Conservation (phyloP, 2,888 invertebrate genomes). For the Heteromyza rotundicornis region DNA sequence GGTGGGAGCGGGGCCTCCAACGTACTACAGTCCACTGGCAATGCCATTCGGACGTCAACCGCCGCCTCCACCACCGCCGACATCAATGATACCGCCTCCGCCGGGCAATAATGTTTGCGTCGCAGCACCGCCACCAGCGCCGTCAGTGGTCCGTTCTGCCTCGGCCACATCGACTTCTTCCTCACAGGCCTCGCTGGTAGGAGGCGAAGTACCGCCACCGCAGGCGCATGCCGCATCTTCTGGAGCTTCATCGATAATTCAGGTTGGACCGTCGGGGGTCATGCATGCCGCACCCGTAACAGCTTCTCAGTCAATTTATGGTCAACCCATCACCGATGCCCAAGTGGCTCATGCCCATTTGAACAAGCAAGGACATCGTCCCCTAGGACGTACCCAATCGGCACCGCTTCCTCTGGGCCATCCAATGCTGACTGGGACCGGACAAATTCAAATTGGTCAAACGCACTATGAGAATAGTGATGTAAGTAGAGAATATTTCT, state of each 20-base stretch:
- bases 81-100: conserved; percentile 16
- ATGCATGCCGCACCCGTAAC: conserved; percentile 17
- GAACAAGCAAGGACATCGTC: conserved; percentile 76
- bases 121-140: conserved; percentile 29
- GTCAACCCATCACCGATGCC: conserved; percentile 69
- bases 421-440: conserved; percentile 73
- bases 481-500: conserved; percentile 54
- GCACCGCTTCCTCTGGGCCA: conserved; percentile 90
- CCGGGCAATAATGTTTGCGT: conserved; percentile 16
- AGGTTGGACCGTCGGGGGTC: conserved; percentile 32
- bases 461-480: conserved; percentile 63
- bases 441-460: conserved; percentile 59
- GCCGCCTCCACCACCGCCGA: conserved; percentile 41
- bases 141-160: conserved; percentile 64
- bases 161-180: conserved; percentile 60
- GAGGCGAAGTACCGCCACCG: conserved; percentile 54
- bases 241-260: conserved; percentile 41
- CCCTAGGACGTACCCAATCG: conserved; percentile 91
- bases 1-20: conserved; percentile 40
- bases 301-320: conserved; percentile 45
- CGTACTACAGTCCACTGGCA: conserved; percentile 54
- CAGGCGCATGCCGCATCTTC: conserved; percentile 56
- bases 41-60: conserved; percentile 52
- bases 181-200: conserved; percentile 55
- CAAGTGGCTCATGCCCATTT: conserved; percentile 73